phyloP scores from a whole-genome alignment of 2,113 vertebrate genomes.

The Australoheros scitulus region DNA sequence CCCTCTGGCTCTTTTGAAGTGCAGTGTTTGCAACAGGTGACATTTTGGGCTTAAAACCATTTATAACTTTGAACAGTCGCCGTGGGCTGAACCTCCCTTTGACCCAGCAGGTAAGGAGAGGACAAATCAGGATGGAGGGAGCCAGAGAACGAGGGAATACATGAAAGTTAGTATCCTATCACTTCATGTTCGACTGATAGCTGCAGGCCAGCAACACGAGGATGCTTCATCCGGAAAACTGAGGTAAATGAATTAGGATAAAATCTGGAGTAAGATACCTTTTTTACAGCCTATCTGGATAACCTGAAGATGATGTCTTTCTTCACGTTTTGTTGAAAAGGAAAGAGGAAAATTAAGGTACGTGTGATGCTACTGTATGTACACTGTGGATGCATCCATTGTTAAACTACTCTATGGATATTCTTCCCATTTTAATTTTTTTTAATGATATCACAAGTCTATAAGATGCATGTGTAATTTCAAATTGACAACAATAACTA shows the following conservation, averaged over 20 bases:
- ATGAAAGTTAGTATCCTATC: neutral
- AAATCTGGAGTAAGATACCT: neutral
- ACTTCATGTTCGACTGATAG: neutral
- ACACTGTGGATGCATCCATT: neutral
- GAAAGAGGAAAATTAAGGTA: neutral
- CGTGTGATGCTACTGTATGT: neutral
- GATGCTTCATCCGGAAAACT: neutral
- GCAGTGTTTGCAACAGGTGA: slow-evolving; percentile 54
- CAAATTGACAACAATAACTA: neutral
- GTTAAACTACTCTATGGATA: neutral
- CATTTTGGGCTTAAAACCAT: slow-evolving; percentile 64
- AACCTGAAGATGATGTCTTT: neutral
- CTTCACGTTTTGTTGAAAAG: neutral
- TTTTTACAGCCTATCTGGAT: neutral
- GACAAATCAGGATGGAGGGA: slow-evolving; percentile 17
- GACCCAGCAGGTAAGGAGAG: slow-evolving; percentile 24
- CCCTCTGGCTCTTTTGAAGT: slow-evolving; percentile 64
- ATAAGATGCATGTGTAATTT: neutral
- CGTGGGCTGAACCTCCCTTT: neutral
- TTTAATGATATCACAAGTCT: neutral
- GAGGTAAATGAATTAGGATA: neutral
- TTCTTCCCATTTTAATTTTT: neutral
- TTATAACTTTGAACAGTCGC: slow-evolving; percentile 45
- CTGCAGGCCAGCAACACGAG: slow-evolving; percentile 3
- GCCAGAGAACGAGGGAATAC: neutral